Conservation (phyloP, 1,140 invertebrate species). For the Zaprionus tsacasi region DNA sequence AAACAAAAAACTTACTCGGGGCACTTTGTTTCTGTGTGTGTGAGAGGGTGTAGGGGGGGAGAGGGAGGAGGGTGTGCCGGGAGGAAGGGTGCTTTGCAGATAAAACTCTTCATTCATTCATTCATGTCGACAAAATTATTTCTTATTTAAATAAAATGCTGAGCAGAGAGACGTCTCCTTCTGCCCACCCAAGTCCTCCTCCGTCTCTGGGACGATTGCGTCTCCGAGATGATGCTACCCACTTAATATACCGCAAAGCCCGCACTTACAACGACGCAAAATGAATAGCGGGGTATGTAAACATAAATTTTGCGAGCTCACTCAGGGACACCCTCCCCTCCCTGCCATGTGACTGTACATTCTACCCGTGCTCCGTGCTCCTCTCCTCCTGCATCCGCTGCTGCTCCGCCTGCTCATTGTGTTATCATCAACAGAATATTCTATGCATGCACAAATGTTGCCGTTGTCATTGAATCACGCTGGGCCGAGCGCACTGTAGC, state of each 20-base stretch:
- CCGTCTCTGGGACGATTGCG: slow-evolving; percentile 11
- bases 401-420: slow-evolving; percentile 54
- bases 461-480: slow-evolving; percentile 79
- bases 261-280: slow-evolving; percentile 72
- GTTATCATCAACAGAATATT: slow-evolving; percentile 80
- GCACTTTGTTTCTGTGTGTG: slow-evolving; percentile 16
- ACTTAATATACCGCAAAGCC: slow-evolving; percentile 81
- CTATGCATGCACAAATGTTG: slow-evolving; percentile 82
- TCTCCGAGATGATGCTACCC: slow-evolving; percentile 68
- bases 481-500: slow-evolving; percentile 25
- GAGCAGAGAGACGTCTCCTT: slow-evolving; percentile 24
- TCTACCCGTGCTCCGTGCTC: not conserved
- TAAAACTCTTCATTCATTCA: slow-evolving; percentile 80
- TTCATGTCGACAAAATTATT: slow-evolving; percentile 82
- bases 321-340: slow-evolving; percentile 21
- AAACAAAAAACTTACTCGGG: slow-evolving; percentile 44
- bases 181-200: not conserved
- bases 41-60: not conserved
- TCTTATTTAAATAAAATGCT: slow-evolving; percentile 82
- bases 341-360: not conserved
- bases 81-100: slow-evolving; percentile 56
- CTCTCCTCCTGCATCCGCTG: no score
- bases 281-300: slow-evolving; percentile 82
- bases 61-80: no score
- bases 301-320: slow-evolving; percentile 79